phyloP scores from a whole-genome alignment of 2,113 vertebrate species.

The Jacana jacana region DNA sequence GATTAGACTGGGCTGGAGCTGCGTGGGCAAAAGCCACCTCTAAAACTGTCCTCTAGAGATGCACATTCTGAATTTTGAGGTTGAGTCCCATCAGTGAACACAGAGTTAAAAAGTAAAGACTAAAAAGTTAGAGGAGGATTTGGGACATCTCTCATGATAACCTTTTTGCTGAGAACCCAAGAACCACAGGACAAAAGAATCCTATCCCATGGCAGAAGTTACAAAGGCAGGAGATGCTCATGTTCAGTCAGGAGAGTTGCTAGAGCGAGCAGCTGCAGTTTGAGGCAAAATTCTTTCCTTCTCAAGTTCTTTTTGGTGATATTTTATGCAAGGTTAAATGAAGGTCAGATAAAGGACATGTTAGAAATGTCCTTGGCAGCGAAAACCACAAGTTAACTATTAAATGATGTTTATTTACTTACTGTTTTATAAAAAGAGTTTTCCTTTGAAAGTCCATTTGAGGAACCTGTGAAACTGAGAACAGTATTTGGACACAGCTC shows the following conservation, averaged over 20 bases:
- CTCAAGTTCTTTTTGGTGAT: not conserved
- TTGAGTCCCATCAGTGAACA: not conserved
- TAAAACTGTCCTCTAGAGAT: not conserved
- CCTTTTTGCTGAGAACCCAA: not conserved
- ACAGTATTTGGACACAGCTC: not conserved
- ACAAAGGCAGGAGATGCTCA: not conserved
- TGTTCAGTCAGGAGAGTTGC: not conserved
- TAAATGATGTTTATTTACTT: conserved; percentile 34
- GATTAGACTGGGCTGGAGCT: not conserved
- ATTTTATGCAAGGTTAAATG: conserved; percentile 6
- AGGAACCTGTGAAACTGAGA: not conserved
- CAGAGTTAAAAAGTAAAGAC: not conserved
- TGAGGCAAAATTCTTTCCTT: not conserved
- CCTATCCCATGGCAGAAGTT: not conserved
- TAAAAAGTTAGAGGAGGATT: not conserved
- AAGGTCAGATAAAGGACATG: conserved; percentile 46
- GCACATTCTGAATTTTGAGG: not conserved
- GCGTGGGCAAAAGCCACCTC: not conserved
- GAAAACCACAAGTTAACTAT: conserved; percentile 1
- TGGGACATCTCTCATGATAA: not conserved
- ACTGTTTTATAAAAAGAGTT: conserved; percentile 4
- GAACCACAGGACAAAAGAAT: not conserved
- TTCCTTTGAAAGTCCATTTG: conserved; percentile 13
- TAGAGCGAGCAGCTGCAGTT: not conserved
- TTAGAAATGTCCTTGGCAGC: not conserved